phyloP scores from a whole-genome alignment of 2,113 vertebrate species.

The Solea solea region DNA sequence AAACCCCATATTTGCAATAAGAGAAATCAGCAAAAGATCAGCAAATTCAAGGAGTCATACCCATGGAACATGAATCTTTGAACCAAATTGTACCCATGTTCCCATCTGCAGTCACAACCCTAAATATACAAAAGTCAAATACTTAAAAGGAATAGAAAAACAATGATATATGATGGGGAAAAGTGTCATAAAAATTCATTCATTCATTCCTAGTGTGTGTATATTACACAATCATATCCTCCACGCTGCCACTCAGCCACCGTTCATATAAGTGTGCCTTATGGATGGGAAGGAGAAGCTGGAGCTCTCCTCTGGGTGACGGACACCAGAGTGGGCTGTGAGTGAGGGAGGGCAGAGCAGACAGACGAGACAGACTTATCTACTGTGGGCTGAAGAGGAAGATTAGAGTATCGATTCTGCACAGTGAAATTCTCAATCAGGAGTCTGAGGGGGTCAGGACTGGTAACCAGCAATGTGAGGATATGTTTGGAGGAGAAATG shows the following conservation, averaged over 20 bases:
- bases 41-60: no score
- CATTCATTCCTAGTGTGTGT: background rate
- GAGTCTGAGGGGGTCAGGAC: constrained; percentile 22
- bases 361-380: constrained; percentile 38
- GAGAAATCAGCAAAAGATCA: no score
- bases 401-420: constrained; percentile 73
- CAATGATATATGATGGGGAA: background rate
- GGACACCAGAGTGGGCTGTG: constrained; percentile 1
- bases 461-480: constrained; percentile 13
- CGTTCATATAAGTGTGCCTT: constrained; percentile 7
- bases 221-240: constrained; percentile 4
- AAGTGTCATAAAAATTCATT: background rate
- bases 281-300: background rate
- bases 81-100: background rate
- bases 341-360: constrained; percentile 8
- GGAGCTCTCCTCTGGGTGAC: constrained; percentile 28
- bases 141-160: background rate
- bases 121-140: no score
- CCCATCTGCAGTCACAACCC: no score
- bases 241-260: background rate
- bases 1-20: no score
- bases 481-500: constrained; percentile 30
- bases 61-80: no score
- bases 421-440: constrained; percentile 64
- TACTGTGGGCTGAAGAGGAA: constrained; percentile 43